phyloP scores from a whole-genome alignment of 1,140 invertebrate species.

The Aphis gossypii region DNA sequence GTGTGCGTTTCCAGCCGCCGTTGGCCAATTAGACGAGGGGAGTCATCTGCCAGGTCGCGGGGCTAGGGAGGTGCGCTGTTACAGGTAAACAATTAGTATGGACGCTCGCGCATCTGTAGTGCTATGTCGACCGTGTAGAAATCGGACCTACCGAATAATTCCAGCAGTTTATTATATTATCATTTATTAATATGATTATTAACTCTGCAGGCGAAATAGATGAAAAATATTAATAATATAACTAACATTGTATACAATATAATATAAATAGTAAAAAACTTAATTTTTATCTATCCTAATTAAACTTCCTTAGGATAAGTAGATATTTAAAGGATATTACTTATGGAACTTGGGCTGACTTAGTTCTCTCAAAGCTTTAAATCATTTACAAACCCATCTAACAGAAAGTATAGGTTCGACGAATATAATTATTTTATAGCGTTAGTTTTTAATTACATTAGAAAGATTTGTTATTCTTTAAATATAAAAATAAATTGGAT shows the following conservation, averaged over 20 bases:
- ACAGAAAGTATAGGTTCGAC: too few species aligned
- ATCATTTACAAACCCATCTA: too few species aligned
- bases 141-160: background rate
- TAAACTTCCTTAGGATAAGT: too few species aligned
- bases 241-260: background rate
- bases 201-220: background rate
- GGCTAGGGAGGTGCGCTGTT: background rate
- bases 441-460: too few species aligned
- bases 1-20: background rate
- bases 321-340: too few species aligned
- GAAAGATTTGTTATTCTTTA: too few species aligned
- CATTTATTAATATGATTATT: background rate
- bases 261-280: background rate
- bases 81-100: background rate
- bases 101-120: background rate
- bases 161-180: background rate
- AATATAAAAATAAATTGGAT: too few species aligned
- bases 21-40: conserved; percentile 20
- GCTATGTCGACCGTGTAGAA: background rate
- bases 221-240: background rate
- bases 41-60: background rate
- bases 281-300: too few species aligned
- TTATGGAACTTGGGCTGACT: too few species aligned
- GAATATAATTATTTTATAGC: too few species aligned
- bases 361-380: too few species aligned